Percentiles rank a stretch among this genome's conserved stretches.
Evolutionary conservation across 2,113 vertebrate species (phyloP).

Genomic region (Salvelinus fontinalis): DNA sequence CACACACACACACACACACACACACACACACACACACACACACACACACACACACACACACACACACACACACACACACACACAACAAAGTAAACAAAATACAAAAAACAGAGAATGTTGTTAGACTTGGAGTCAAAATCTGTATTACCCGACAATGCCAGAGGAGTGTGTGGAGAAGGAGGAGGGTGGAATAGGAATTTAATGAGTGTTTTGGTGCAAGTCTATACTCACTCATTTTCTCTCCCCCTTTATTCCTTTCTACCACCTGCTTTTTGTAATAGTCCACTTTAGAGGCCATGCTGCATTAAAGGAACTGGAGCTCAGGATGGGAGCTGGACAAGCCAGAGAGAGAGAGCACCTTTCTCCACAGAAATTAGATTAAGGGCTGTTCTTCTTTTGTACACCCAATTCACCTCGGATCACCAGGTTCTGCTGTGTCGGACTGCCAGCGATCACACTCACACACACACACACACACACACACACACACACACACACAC

Average conservation of each 20-base stretch:
- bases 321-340: conserved; percentile 35
- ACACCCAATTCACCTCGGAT: conserved; percentile 29
- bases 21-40: too few relatives aligned
- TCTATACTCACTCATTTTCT: conserved; percentile 41
- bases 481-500: neutral
- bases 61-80: neutral
- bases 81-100: neutral
- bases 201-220: conserved; percentile 36
- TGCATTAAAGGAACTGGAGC: conserved; percentile 41
- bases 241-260: conserved; percentile 19
- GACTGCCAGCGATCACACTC: neutral
- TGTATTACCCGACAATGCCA: neutral
- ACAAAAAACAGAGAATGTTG: neutral
- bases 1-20: too few relatives aligned
- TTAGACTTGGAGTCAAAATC: neutral
- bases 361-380: conserved; percentile 38
- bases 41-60: too few relatives aligned
- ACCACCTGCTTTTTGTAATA: conserved; percentile 40
- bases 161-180: conserved; percentile 12
- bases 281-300: conserved; percentile 41
- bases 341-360: neutral
- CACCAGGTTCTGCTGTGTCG: conserved; percentile 17
- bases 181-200: conserved; percentile 22
- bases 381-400: conserved; percentile 47
- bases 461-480: neutral